Percentiles rank a stretch among this genome's conserved stretches.
phyloP scores from a whole-genome alignment of 2,888 invertebrate species.

The Dinocampus coccinellae region DNA sequence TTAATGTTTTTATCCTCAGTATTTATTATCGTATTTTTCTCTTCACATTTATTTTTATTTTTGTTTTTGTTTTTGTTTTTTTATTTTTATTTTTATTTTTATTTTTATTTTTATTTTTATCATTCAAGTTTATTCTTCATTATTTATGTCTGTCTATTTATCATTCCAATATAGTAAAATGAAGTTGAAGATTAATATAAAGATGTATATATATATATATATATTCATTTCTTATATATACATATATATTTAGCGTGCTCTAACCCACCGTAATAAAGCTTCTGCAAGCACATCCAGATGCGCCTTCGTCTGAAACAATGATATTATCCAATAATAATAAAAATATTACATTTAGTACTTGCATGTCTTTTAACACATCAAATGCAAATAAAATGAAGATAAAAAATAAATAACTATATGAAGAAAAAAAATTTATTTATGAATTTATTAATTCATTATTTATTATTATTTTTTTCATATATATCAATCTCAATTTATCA shows the following conservation, averaged over 20 bases:
- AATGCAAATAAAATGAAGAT: too few relatives aligned
- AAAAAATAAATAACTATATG: conserved; percentile 1
- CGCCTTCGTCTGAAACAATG: conserved; percentile 85
- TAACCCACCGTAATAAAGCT: conserved; percentile 93
- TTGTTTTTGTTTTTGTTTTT: too few relatives aligned
- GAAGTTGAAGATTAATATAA: not conserved
- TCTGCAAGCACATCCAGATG: conserved; percentile 95
- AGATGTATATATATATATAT: not conserved
- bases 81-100: too few relatives aligned
- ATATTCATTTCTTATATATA: not conserved
- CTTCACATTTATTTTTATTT: too few relatives aligned
- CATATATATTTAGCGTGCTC: conserved; percentile 81
- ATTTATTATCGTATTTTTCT: too few relatives aligned
- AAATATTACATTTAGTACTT: conserved; percentile 14
- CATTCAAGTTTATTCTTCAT: not conserved
- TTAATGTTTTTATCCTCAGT: too few relatives aligned
- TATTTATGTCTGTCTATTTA: too few relatives aligned
- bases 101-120: too few relatives aligned
- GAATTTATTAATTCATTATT: too few relatives aligned
- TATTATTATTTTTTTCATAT: not conserved
- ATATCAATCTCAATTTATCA: not conserved
- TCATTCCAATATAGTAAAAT: not conserved
- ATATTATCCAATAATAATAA: not conserved
- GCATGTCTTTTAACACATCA: not conserved
- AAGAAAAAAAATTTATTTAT: too few relatives aligned